A percentile compares a stretch with the other conserved stretches of the same genome.
These are phyloP conservation scores for Lysandra bellargus DNA, from an alignment of 2,888 invertebrate genomes.

Conservation along the genomic window DNA sequence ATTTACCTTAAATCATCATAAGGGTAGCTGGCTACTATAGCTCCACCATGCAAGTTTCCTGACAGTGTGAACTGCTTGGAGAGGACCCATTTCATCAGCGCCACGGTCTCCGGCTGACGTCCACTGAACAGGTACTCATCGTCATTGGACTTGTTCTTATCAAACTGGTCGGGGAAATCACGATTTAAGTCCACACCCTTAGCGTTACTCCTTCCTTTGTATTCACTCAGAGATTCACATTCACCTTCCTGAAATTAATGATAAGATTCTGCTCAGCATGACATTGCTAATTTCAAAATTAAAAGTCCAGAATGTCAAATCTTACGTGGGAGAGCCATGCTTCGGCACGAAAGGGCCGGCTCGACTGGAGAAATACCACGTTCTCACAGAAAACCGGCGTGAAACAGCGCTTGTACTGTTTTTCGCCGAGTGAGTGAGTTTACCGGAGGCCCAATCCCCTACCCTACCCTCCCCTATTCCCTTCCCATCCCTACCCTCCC, in stretches of 20 bases:
- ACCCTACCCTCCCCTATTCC: no score
- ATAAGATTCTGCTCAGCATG: no score
- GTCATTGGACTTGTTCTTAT: constrained; percentile 60
- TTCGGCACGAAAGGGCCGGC: no score
- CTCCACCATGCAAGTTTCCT: constrained; percentile 97
- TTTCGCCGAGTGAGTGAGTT: no score
- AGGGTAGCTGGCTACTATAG: constrained; percentile 98
- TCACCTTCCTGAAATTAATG: constrained; percentile 84
- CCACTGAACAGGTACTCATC: constrained; percentile 76
- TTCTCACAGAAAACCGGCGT: no score
- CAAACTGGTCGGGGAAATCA: constrained; percentile 95
- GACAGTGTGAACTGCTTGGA: constrained; percentile 94
- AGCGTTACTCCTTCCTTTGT: constrained; percentile 89
- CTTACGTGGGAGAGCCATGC: no score
- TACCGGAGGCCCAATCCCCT: no score
- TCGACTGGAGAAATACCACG: no score
- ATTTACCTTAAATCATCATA: constrained; percentile 90
- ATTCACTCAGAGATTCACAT: constrained; percentile 85
- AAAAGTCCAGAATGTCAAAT: no score
- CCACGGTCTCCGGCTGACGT: constrained; percentile 92
- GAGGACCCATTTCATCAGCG: constrained; percentile 94
- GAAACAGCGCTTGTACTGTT: no score
- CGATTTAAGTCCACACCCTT: constrained; percentile 92
- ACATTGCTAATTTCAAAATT: no score
- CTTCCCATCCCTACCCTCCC: no score